phyloP scores from a whole-genome alignment of 2,113 vertebrate genomes.

The Carollia perspicillata region DNA sequence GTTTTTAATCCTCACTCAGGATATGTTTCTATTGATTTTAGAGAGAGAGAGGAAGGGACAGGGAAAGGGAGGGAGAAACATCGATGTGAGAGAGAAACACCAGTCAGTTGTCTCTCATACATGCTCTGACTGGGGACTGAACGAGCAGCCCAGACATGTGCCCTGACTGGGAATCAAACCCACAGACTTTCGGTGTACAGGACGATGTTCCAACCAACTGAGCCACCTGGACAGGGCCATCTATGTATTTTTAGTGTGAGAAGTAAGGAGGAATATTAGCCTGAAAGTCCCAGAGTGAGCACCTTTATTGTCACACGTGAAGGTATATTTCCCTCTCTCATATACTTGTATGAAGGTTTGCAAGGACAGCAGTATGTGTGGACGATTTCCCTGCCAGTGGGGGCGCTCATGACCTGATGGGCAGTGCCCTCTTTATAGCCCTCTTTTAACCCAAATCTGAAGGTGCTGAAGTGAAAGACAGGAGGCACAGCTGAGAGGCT shows the following conservation, averaged over 20 bases:
- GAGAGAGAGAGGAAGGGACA: too few relatives aligned
- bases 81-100: too few relatives aligned
- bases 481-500: not conserved
- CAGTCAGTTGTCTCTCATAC: too few relatives aligned
- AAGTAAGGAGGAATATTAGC: not conserved
- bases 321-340: not conserved
- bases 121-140: too few relatives aligned
- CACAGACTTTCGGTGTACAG: too few relatives aligned
- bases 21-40: too few relatives aligned
- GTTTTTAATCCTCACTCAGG: too few relatives aligned
- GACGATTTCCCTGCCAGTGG: not conserved
- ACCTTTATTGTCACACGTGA: not conserved
- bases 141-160: too few relatives aligned
- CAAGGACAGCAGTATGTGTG: not conserved
- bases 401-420: rapidly evolving
- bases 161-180: too few relatives aligned
- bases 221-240: not conserved
- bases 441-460: not conserved
- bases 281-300: not conserved
- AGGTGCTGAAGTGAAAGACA: not conserved
- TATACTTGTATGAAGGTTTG: not conserved
- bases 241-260: not conserved
- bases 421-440: not conserved
- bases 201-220: too few relatives aligned
- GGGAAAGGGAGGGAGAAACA: too few relatives aligned